Evolutionary conservation across 1,140 invertebrate species (phyloP).

Genomic region (Pteromalus puparum): DNA sequence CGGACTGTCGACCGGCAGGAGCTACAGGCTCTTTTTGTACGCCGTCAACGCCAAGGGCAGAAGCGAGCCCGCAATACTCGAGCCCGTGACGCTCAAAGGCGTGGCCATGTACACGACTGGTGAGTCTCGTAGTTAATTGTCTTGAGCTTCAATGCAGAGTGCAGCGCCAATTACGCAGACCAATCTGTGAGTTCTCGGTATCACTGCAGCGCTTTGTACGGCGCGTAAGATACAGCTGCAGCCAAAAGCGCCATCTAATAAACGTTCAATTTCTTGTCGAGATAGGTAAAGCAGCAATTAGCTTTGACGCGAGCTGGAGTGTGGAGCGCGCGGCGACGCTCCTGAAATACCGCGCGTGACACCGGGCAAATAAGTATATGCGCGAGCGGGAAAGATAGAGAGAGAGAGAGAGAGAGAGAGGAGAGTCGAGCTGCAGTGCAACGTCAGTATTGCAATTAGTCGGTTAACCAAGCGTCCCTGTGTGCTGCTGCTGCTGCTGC

Average conservation of each 20-base stretch:
- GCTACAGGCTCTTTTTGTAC: constrained; percentile 85
- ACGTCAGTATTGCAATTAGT: constrained; percentile 70
- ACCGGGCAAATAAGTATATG: not conserved
- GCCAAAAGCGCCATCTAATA: not conserved
- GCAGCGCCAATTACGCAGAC: not conserved
- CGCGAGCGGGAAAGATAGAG: not conserved
- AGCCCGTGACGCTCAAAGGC: constrained; percentile 86
- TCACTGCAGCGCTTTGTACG: too few species aligned
- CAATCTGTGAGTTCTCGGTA: not conserved
- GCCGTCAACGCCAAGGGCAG: constrained; percentile 89
- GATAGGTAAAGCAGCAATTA: not conserved
- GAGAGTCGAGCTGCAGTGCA: not conserved
- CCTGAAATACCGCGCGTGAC: not conserved
- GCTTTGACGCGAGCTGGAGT: not conserved
- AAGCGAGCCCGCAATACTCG: constrained; percentile 86
- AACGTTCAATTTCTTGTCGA: not conserved
- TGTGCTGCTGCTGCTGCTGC: constrained; percentile 12
- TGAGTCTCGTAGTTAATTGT: constrained; percentile 56
- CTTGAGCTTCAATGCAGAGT: too few species aligned
- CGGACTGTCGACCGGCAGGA: constrained; percentile 85
- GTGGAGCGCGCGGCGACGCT: not conserved
- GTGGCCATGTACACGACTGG: constrained; percentile 80
- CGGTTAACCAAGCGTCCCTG: constrained; percentile 63
- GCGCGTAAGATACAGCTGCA: not conserved
- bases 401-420: not conserved